phyloP scores from a whole-genome alignment of 2,888 invertebrate species.

The Anodontia alba region DNA sequence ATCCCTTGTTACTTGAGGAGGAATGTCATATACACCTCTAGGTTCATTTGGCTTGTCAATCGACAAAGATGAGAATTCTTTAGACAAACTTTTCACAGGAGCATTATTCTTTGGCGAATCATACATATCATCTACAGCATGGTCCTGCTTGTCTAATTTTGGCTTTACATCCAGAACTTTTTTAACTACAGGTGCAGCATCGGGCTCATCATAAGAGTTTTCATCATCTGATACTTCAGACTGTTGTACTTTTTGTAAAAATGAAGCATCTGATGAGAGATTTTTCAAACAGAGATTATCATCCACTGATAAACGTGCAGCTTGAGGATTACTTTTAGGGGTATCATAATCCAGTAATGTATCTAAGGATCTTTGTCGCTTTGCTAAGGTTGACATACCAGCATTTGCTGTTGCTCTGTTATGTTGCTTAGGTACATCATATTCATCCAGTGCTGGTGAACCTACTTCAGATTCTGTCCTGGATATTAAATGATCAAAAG shows the following conservation, averaged over 20 bases:
- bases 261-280: background rate
- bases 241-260: background rate
- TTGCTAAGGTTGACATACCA: constrained; percentile 37
- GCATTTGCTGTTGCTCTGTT: constrained; percentile 39
- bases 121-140: constrained; percentile 82
- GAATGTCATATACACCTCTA: constrained; percentile 83
- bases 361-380: constrained; percentile 56
- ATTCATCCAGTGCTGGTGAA: constrained; percentile 50
- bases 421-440: constrained; percentile 72
- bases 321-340: constrained; percentile 74
- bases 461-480: background rate
- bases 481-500: background rate
- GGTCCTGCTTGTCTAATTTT: constrained; percentile 63
- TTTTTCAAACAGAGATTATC: constrained; percentile 8
- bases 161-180: constrained; percentile 26
- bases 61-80: constrained; percentile 53
- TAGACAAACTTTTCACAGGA: constrained; percentile 61
- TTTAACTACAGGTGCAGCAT: constrained; percentile 36
- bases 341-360: constrained; percentile 81
- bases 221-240: constrained; percentile 51
- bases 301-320: constrained; percentile 42
- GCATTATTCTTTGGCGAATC: constrained; percentile 82
- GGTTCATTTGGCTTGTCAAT: constrained; percentile 41
- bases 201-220: constrained; percentile 64
- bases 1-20: constrained; percentile 85